phyloP scores from a whole-genome alignment of 2,113 vertebrate genomes.

The Amphiprion ocellaris region DNA sequence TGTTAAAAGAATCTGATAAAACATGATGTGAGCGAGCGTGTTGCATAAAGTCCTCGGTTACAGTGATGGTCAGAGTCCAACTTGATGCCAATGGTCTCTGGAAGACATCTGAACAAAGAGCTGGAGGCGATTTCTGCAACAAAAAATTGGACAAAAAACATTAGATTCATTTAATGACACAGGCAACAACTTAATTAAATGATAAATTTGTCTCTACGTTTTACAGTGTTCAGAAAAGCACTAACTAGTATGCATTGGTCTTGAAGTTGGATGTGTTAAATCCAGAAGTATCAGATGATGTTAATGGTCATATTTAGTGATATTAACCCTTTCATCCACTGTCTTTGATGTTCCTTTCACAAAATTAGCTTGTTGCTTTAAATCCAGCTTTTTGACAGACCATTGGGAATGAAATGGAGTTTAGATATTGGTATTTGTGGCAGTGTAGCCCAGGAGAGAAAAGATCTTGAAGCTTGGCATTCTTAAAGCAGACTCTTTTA shows the following conservation, averaged over 20 bases:
- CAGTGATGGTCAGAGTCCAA: constrained; percentile 39
- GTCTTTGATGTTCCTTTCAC: constrained; percentile 9
- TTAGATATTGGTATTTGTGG: constrained; percentile 19
- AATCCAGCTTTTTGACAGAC: constrained; percentile 20
- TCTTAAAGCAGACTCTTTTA: constrained; percentile 38
- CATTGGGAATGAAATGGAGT: constrained; percentile 14
- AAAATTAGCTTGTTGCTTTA: constrained; percentile 18
- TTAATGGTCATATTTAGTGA: constrained; percentile 7
- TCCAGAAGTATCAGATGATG: constrained; percentile 30
- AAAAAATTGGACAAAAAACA: background rate
- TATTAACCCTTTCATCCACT: background rate
- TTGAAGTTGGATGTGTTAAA: constrained; percentile 34
- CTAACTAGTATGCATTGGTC: constrained; percentile 38
- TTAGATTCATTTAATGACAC: background rate
- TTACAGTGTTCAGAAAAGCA: constrained; percentile 32
- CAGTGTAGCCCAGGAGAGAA: constrained; percentile 50
- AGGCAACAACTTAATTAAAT: background rate
- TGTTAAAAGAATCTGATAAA: constrained; percentile 21
- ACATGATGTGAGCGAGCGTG: background rate
- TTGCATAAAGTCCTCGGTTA: constrained; percentile 55
- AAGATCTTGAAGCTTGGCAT: constrained; percentile 72
- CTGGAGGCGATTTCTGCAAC: constrained; percentile 38
- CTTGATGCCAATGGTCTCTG: constrained; percentile 32
- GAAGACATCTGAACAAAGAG: constrained; percentile 56
- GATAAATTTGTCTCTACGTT: constrained; percentile 33